Base-by-base conservation (phyloP, 2,113 vertebrate genomes). In the Passer montanus region DNA sequence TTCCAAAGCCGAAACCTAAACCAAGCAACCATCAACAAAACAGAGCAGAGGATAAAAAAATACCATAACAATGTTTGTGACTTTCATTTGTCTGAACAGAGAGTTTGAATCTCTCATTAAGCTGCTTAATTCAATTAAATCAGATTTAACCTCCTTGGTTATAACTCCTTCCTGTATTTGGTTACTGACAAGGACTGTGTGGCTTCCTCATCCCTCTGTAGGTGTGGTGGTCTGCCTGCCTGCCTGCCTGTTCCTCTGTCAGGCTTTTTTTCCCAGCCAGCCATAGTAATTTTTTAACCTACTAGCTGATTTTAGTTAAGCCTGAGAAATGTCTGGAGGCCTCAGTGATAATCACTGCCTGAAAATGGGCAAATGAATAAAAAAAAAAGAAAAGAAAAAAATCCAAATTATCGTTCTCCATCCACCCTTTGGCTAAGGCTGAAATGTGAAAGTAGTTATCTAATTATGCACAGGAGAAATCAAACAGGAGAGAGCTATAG, bases 401-500 rank as follows among this genome's bases (percentile, higher is more conserved):
- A 56, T 85, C 47, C 10, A 89, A 60, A 90, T 78, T 72, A 89
- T 49, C 3, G 0, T 72, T 84, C 66, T 89, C 24, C 31, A 64
- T 89, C 39, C 7, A 63, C 39, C 94, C 46, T 68, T 26, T 68
- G 70, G 78, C 82, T 72, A 76, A 72, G 41, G 26, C 53, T 87
- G 74, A 79, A 96, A 89, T 55, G 33, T 70, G 47, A 75, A 94
- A 87, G 20, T 30, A 70, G 77, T 78, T 89, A 91, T 39, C 77
- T 91, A 86, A 87, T 77, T 94, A 78, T 27, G 33, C 52, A 78
- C 69, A 82, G 35, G 74, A 96, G 52, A 89, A 87, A 93, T 78
- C 52, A 85, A 87, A 47, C 2, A 3, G 41, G 15, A 84, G 18
- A 70, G 5, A 78, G 24, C 66, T 68, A 59, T 22, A 52, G 66